Evolutionary conservation across 1,140 invertebrate genomes (phyloP), one percentile per base, ranked within the genome.

Genomic region (Phymastichus coffea): DNA sequence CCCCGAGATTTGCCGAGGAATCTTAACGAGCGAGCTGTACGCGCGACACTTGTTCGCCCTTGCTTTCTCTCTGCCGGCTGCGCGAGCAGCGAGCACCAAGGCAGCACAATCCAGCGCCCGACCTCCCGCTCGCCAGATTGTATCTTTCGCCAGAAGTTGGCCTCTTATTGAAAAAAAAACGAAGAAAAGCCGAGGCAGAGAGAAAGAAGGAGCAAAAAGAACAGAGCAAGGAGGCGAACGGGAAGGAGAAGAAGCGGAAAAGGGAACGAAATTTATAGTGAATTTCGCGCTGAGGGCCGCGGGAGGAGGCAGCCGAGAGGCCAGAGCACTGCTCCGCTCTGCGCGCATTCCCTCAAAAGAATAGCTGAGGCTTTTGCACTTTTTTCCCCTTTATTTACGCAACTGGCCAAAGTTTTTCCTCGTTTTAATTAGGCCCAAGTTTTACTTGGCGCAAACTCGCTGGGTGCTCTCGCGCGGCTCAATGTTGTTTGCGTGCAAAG

Each of bases 1-100:
- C 54, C 43, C 33, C 28, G 43, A 57, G 26, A 57, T 57, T 57
- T 41, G 28, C 28, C 43, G 28, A 57, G 44, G 54, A 57, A 57
- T 57, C 26, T 57, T 57, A 57, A 57, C 43, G 41, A 57, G 25
- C 33, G 10, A 28, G n/a, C 23, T 15, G n/a, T n/a, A 26, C 25
- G 44, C 44, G 22, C 12, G 20, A 44, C 41, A 22, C 41, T 44
- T 44, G 41, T 44, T 44, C 41, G 10, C 41, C 25, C 41, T 14
- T 15, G 19, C 25, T 47, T 20, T 41, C 17, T 41, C 40, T 6
- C n/a, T 3, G 8, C n/a, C n/a, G n/a, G n/a, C n/a, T n/a, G n/a
- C 41, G n/a, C n/a, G n/a, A n/a, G n/a, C 37, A 38, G 4, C 37
- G 7, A 6, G 19, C 9, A 12, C 7, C n/a, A 17, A 9, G 19